Evolutionary conservation across 2,113 vertebrate genomes (phyloP), one percentile per base, ranked within the genome.

Genomic region (Orientallactaga bullata): DNA sequence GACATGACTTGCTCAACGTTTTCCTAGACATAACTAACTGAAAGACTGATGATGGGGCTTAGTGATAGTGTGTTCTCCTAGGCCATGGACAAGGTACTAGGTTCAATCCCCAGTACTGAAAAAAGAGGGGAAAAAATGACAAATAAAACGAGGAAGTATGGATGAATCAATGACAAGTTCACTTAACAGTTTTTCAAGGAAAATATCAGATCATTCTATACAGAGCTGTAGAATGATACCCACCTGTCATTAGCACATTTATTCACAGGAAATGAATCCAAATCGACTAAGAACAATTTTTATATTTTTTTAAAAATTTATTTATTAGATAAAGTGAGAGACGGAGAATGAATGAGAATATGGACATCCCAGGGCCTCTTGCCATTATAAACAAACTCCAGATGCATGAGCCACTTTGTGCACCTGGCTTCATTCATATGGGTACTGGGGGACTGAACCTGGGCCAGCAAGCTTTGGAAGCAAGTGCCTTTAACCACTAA

Each of bases 161-260:
- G 80, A 87, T 61, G 39, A 80, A 83, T 51, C 32, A 80, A 83
- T 63, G 47, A 68, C 7, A 95, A 86, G 84, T 91, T 91, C 21
- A 92, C 21, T 55, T 88, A 23, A 88, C 82, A 81, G 9, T 69
- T 91, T 88, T 96, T 90, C 20, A 90, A 89, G 68, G 47, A 89
- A 94, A 95, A 93, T 32, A 85, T 5, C 4, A 92, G 39, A 24
- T 68, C 35, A 93, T 61, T 79, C 72, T 76, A 74, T 7, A 69
- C 3, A 82, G 69, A 24, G 7, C 21, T 76, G 23, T 42, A 88
- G 24, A 76, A 85, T 15, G 2, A 26, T 60, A 87, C 32, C n/a
- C 58, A 42, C 73, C 10, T n/a, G n/a, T 88, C 35, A 84, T 83
- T 39, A 86, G 55, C 21, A 87, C 21, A 91, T 39, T n/a, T 47